These are phyloP conservation scores for Atopsyche davidsoni DNA, from an alignment of 1,140 invertebrate genomes.

Conservation along the genomic window DNA sequence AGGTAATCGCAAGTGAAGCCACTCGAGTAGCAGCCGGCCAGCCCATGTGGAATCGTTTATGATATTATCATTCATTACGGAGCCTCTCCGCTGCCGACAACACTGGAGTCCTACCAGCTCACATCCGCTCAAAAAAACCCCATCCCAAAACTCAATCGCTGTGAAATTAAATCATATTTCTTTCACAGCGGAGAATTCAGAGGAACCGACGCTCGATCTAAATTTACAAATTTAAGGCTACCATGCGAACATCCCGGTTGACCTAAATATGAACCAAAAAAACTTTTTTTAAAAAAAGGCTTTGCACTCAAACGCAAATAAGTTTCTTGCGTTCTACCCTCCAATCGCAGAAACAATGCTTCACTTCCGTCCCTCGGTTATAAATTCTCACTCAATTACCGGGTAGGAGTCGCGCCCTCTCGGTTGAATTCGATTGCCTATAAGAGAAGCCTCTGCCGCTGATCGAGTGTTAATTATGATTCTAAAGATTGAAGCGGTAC, in stretches of 20 bases:
- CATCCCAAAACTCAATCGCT: conserved; percentile 23
- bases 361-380: background rate
- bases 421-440: conserved; percentile 25
- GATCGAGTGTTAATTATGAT: conserved; percentile 31
- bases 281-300: too few species aligned
- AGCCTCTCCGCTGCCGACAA: conserved; percentile 5
- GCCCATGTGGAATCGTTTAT: conserved; percentile 17
- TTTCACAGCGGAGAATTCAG: conserved; percentile 15
- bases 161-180: conserved; percentile 27
- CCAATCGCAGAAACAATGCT: conserved; percentile 26
- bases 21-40: too few species aligned
- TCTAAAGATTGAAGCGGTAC: conserved; percentile 18
- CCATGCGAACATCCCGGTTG: conserved; percentile 10
- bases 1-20: too few species aligned
- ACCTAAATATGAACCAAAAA: background rate
- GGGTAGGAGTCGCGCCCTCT: conserved; percentile 11
- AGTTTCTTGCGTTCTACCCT: conserved; percentile 30
- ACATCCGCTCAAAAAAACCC: conserved; percentile 17
- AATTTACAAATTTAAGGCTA: conserved; percentile 24
- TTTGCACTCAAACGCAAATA: conserved; percentile 21
- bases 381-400: conserved; percentile 30
- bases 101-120: background rate
- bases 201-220: conserved; percentile 12
- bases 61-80: conserved; percentile 20
- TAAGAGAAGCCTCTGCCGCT: conserved; percentile 19